Evolutionary conservation across 1,140 invertebrate genomes (phyloP), one percentile per base, ranked within the genome.

Genomic region (Cherax destructor): DNA sequence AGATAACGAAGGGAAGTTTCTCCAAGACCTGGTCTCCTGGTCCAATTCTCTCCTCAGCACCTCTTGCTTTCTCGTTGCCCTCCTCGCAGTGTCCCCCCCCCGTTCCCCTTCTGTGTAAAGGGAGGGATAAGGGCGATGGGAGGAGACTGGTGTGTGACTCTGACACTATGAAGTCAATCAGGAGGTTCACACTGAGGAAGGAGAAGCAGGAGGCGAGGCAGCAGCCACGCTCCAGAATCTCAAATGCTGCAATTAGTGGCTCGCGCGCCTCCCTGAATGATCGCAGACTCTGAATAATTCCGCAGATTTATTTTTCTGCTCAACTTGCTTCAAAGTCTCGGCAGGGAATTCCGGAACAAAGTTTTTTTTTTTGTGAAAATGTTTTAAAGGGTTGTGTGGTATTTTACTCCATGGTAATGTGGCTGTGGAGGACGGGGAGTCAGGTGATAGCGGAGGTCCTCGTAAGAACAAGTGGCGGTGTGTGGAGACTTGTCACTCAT

Each of bases 141-240:
- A 65, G 52, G n/a, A 18, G 52, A 56, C 7, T 56, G 52, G 86
- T 47, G 59, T 88, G 86, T 88, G 86, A 88, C 86, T 88, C 69
- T 61, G 77, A 69, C 41, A 52, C 78, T 79, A 88, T 88, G 86
- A 88, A 88, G 86, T 88, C 86, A 88, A 88, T 88, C 86, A 81
- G 59, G 49, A 80, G 50, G 18, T n/a, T 76, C 74, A 50, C 41
- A 41, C 41, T 30, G 7, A 74, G 83, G 30, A 24, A 9, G 18
- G 30, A 56, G 61, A 10, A 56, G 79, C 21, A 21, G 79, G 79
- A 50, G 16, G 30, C 24, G 30, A 13, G 50, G 49, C n/a, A 41
- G 18, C 76, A 65, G 47, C 24, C 56, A 16, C 69, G 9, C 56
- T 59, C 11, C 6, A 16, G 47, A 5, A 16, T 79, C 77, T 52